Evolutionary conservation across 2,113 vertebrate genomes (phyloP).

Genomic region (Erinaceus europaeus): DNA sequence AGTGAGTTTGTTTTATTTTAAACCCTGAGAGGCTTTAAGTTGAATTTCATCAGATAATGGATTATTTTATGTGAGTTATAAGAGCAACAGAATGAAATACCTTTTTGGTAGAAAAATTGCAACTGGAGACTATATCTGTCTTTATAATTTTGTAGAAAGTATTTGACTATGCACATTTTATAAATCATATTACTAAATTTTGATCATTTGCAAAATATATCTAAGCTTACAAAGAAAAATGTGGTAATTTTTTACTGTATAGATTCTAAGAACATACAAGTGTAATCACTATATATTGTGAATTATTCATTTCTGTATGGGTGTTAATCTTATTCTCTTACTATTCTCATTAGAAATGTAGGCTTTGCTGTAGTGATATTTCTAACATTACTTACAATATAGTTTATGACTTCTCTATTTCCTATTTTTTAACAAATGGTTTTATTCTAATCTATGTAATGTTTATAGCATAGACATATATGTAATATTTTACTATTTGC

Average conservation of each 20-base stretch:
- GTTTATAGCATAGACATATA: no score
- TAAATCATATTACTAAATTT: neutral
- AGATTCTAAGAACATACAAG: slow-evolving; percentile 1
- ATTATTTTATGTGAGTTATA: neutral
- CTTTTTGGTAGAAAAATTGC: neutral
- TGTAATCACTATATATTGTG: neutral
- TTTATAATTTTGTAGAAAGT: neutral
- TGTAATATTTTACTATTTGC: no score
- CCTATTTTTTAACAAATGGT: no score
- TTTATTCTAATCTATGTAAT: no score
- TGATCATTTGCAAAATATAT: neutral
- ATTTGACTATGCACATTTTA: neutral
- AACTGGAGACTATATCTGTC: neutral
- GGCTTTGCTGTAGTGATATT: no score
- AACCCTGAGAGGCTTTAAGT: neutral
- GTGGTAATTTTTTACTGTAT: neutral
- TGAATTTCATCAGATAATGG: neutral
- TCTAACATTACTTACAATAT: no score
- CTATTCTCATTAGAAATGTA: no score
- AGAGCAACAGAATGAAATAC: neutral
- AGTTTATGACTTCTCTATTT: no score
- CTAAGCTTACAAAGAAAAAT: neutral
- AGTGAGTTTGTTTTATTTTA: neutral
- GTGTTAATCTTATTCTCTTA: no score
- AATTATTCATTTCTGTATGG: neutral